These are phyloP conservation scores for Trisateles emortualis DNA, from an alignment of 2,888 invertebrate species.

Conservation along the genomic window DNA sequence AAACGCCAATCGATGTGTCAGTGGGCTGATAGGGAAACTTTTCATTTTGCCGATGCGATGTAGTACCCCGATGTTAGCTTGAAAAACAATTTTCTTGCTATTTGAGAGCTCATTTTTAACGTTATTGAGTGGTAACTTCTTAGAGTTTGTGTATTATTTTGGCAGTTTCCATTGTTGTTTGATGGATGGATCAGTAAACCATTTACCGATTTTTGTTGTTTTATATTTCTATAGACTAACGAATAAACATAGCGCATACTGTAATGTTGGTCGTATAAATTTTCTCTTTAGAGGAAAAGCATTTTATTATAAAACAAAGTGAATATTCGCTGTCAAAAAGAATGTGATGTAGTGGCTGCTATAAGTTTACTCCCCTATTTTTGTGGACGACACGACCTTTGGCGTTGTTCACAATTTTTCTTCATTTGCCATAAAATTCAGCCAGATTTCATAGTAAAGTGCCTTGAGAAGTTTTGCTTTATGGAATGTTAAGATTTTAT, in stretches of 20 bases:
- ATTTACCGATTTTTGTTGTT: too few species aligned
- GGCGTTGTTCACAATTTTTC: conserved; percentile 50
- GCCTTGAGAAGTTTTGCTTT: conserved; percentile 39
- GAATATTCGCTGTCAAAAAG: conserved; percentile 51
- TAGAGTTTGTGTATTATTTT: conserved; percentile 61
- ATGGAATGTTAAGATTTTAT: conserved; percentile 38
- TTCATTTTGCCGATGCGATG: conserved; percentile 81
- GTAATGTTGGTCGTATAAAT: conserved; percentile 33
- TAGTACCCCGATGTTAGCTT: conserved; percentile 66
- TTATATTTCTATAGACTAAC: not conserved
- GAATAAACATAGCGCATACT: not conserved
- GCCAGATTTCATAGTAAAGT: conserved; percentile 45
- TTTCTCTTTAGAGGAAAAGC: conserved; percentile 36
- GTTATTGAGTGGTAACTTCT: conserved; percentile 77
- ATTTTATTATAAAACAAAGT: conserved; percentile 53
- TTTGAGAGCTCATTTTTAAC: conserved; percentile 79
- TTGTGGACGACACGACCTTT: conserved; percentile 49
- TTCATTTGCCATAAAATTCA: conserved; percentile 56
- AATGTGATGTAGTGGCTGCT: conserved; percentile 53
- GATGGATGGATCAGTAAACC: conserved; percentile 55
- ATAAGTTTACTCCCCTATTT: conserved; percentile 51
- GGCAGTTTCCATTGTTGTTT: conserved; percentile 57
- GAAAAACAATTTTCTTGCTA: conserved; percentile 81
- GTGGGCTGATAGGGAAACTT: conserved; percentile 82
- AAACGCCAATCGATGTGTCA: conserved; percentile 84